Conservation (phyloP, 2,113 vertebrate species). For the Cepphus grylle region DNA sequence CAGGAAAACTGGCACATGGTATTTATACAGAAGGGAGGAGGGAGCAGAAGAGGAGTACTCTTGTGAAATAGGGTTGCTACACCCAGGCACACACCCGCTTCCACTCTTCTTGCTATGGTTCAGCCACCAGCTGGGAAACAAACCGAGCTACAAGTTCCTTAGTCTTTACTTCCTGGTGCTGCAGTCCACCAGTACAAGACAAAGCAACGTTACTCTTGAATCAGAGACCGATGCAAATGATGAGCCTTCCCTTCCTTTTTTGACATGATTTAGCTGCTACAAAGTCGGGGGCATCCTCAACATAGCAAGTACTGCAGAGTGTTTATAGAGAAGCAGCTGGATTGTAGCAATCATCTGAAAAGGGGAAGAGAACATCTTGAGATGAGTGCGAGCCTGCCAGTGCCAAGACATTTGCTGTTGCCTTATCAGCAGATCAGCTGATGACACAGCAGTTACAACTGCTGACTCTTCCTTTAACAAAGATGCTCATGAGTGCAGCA, state of each 20-base stretch:
- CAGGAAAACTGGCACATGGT: not conserved
- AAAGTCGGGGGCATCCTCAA: not conserved
- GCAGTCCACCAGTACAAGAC: not conserved
- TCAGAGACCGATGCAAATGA: not conserved
- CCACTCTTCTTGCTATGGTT: not conserved
- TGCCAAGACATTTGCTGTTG: not conserved
- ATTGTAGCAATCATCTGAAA: not conserved
- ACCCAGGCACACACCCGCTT: not conserved
- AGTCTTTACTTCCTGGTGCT: not conserved
- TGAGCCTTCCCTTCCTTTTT: not conserved
- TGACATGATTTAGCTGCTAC: not conserved
- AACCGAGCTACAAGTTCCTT: not conserved
- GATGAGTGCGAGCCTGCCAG: not conserved
- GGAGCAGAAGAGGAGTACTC: not conserved
- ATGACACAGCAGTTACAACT: not conserved
- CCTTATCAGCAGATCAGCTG: conserved; percentile 20
- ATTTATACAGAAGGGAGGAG: not conserved
- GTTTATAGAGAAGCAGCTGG: not conserved
- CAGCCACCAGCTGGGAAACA: not conserved
- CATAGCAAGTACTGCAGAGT: not conserved
- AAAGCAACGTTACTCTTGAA: not conserved
- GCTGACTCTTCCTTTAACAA: not conserved
- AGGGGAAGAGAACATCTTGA: conserved; percentile 4
- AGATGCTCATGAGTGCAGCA: not conserved
- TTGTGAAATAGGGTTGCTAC: not conserved